A percentile compares a stretch with the other conserved stretches of the same genome.
Conservation (phyloP, 2,113 vertebrate genomes). For the Cavia porcellus region DNA sequence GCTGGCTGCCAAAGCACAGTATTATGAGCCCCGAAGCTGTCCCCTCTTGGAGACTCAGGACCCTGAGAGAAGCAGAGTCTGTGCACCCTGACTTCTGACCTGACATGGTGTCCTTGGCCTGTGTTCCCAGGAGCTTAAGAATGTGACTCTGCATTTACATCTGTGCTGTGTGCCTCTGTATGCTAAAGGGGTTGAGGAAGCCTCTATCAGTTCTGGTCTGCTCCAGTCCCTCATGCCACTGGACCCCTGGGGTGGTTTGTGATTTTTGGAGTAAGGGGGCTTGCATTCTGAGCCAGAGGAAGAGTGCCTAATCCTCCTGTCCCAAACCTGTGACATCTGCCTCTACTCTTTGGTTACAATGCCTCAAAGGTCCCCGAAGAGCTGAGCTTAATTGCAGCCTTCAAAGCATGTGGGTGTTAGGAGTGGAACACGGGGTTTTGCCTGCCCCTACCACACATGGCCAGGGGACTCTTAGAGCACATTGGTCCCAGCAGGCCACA, state of each 20-base stretch:
- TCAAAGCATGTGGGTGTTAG: not conserved
- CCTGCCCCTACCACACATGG: not conserved
- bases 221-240: not conserved
- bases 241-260: not conserved
- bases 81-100: not conserved
- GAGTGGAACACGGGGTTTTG: not conserved
- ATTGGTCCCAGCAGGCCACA: not conserved
- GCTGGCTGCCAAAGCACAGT: not conserved
- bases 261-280: not conserved
- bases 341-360: not conserved
- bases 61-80: not conserved
- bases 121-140: not conserved
- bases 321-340: not conserved
- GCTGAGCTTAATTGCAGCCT: not conserved
- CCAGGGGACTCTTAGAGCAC: not conserved
- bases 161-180: not conserved
- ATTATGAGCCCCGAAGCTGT: not conserved
- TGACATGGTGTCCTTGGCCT: not conserved
- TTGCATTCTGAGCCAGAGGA: not conserved
- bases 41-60: not conserved
- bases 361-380: not conserved
- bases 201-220: not conserved
- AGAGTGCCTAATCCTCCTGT: not conserved
- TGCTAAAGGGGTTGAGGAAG: not conserved
- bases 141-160: not conserved